Base-by-base conservation (phyloP, 2,888 invertebrate species). In the Microctonus brassicae region DNA sequence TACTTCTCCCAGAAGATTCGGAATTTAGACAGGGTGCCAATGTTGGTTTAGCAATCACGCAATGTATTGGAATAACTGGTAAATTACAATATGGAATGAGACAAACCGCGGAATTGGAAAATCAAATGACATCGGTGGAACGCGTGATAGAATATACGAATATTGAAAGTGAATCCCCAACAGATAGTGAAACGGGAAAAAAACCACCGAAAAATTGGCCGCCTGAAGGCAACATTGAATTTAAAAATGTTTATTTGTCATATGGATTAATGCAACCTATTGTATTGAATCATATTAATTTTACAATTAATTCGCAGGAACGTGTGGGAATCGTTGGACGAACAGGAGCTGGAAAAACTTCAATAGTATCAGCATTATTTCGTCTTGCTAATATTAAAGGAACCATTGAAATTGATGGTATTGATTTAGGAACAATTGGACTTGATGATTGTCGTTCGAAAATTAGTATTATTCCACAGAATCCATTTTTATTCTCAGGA, bases 81-180 rank as follows among this genome's bases (percentile, higher is more conserved):
- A 92, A 93, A 92, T 92, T 94, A 86, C 93, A 93, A 83, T 98
- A 96, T 96, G 95, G 94, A 0, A 94, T 96, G 84, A 89, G 95
- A 42, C 96, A 96, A 88, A 91, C 94, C 73, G 95, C 96, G 0
- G 96, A 96, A 88, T 92, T 93, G 69, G 89, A 93, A 6, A 94
- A 94, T 72, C 93, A 93, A 80, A 90, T 94, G 84, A 94, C 93
- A 84, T 92, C 94, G 2, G 96, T 97, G 0, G 97, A 97, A 88
- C 89, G 97, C 85, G 91, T 94, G 0, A 79, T 91, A 22, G 92
- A 92, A 75, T 83, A 64, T 70, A 86, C 86, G 34, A 90, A 91
- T 61, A 89, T 96, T 33, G 91, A 92, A 33, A 90, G 92, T 0
- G 94, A 95, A 82, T 93, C 94, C n/a, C 90, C 91, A 0, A 88